Evolutionary conservation across 2,888 invertebrate genomes (phyloP).

Genomic region (Cheilosia grossa): DNA sequence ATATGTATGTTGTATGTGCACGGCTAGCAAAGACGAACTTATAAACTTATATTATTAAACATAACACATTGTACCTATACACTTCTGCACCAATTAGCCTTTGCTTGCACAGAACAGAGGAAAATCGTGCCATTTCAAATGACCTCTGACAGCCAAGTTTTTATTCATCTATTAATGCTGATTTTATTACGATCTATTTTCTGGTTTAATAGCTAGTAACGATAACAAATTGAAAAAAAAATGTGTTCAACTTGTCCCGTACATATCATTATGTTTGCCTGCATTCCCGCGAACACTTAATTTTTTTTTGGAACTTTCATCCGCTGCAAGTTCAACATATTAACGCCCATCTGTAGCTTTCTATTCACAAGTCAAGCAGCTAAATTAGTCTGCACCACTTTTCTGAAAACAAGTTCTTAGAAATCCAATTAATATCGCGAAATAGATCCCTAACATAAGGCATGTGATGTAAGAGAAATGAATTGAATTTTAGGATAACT

Average conservation of each 20-base stretch:
- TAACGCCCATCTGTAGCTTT: slow-evolving; percentile 29
- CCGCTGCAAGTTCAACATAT: slow-evolving; percentile 30
- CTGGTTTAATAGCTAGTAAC: background rate
- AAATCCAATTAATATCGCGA: background rate
- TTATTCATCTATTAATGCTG: background rate
- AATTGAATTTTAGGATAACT: slow-evolving; percentile 4
- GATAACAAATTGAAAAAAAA: too few relatives aligned
- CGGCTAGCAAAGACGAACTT: too few relatives aligned
- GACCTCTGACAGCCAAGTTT: slow-evolving; percentile 14
- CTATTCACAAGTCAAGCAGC: slow-evolving; percentile 28
- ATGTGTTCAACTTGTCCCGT: too few relatives aligned
- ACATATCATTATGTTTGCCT: background rate
- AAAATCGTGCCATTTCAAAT: background rate
- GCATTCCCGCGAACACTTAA: slow-evolving; percentile 12
- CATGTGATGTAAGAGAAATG: background rate
- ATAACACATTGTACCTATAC: too few relatives aligned
- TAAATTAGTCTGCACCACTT: background rate
- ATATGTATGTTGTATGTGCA: background rate
- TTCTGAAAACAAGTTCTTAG: slow-evolving; percentile 16
- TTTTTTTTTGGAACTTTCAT: slow-evolving; percentile 20
- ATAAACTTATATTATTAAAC: background rate
- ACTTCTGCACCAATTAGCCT: slow-evolving; percentile 1
- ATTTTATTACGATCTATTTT: background rate
- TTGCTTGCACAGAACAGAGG: background rate
- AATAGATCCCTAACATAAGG: background rate